phyloP scores from a whole-genome alignment of 2,888 invertebrate species.

The Tetragonisca angustula region DNA sequence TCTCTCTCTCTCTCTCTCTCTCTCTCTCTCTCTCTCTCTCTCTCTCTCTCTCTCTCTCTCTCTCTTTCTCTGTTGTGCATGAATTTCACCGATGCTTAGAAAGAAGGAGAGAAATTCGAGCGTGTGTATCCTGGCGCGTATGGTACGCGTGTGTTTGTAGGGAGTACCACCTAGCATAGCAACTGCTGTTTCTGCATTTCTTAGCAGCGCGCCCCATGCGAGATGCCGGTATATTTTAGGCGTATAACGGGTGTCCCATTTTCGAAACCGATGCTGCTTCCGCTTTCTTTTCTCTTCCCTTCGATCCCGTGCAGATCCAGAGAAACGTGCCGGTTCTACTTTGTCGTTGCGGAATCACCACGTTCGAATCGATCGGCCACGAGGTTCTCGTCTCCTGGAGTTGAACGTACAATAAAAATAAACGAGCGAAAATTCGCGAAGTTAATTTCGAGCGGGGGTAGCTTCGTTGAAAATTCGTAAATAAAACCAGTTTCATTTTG shows the following conservation, averaged over 20 bases:
- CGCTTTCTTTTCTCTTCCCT: neutral
- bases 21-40: slow-evolving; percentile 16
- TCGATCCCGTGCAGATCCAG: neutral
- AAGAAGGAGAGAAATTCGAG: slow-evolving; percentile 61
- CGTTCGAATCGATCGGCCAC: no score
- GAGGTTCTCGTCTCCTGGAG: no score
- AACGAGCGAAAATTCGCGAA: no score
- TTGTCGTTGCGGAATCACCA: no score
- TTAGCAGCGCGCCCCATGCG: slow-evolving; percentile 79
- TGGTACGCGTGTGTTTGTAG: slow-evolving; percentile 62
- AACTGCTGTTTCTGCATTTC: slow-evolving; percentile 84
- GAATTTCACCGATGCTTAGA: slow-evolving; percentile 71
- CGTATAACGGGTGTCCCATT: slow-evolving; percentile 79
- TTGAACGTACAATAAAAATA: no score
- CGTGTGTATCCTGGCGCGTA: slow-evolving; percentile 28
- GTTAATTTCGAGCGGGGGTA: no score
- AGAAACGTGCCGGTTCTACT: neutral
- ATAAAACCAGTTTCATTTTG: no score
- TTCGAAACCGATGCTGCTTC: slow-evolving; percentile 31
- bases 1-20: no score
- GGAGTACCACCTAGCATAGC: slow-evolving; percentile 82
- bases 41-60: no score
- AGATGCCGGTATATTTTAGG: slow-evolving; percentile 76
- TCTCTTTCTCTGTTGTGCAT: slow-evolving; percentile 43
- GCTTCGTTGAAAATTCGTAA: no score